Evolutionary conservation across 2,888 invertebrate species (phyloP).

Genomic region (Tolmerus cingulatus): DNA sequence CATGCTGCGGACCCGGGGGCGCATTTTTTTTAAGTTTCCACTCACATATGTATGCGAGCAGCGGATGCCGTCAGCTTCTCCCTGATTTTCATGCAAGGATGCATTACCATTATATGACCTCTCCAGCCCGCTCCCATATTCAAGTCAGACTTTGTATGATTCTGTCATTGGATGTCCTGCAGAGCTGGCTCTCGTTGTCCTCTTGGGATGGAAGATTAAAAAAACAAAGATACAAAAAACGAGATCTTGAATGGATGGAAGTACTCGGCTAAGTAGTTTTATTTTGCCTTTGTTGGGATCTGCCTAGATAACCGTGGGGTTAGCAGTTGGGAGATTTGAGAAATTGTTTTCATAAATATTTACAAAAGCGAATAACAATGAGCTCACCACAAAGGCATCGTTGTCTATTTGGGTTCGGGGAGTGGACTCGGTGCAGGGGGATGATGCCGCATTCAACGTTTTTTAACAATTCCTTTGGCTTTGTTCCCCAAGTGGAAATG

Average conservation of each 20-base stretch:
- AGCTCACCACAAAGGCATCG: slow-evolving; percentile 18
- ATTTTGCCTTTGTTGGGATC: slow-evolving; percentile 15
- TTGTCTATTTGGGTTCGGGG: not conserved
- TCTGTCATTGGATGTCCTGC: slow-evolving; percentile 34
- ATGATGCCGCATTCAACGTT: not conserved
- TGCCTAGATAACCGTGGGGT: not conserved
- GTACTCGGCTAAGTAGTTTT: slow-evolving; percentile 30
- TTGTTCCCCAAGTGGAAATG: slow-evolving; percentile 11
- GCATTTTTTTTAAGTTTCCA: slow-evolving; percentile 20
- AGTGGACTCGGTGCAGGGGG: not conserved
- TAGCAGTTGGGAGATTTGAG: slow-evolving; percentile 27
- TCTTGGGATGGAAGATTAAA: slow-evolving; percentile 7
- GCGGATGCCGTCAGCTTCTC: slow-evolving; percentile 19
- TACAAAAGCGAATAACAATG: slow-evolving; percentile 33
- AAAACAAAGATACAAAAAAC: slow-evolving; percentile 2
- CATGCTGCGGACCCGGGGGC: not conserved
- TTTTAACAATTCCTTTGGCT: not conserved
- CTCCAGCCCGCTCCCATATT: not conserved
- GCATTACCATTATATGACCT: slow-evolving; percentile 29
- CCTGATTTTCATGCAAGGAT: slow-evolving; percentile 20
- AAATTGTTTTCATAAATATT: slow-evolving; percentile 47
- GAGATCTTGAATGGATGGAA: slow-evolving; percentile 5
- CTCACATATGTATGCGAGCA: slow-evolving; percentile 19
- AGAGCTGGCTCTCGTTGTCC: slow-evolving; percentile 1
- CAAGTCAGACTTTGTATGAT: slow-evolving; percentile 18